These are phyloP conservation scores for Trissoscelio sp. DNA, from an alignment of 2,888 invertebrate genomes.

Conservation along the genomic window DNA sequence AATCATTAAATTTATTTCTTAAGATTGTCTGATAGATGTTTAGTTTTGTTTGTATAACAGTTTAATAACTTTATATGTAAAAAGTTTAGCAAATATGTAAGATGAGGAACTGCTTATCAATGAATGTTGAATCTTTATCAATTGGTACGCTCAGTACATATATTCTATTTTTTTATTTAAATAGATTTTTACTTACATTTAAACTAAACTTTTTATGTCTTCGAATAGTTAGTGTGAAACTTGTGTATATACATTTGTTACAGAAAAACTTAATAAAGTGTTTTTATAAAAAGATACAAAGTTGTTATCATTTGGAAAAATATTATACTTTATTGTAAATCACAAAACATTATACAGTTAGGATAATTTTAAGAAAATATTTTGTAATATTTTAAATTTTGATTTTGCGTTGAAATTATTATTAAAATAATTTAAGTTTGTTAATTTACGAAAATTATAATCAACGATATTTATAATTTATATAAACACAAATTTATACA, in stretches of 20 bases:
- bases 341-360: too few relatives aligned
- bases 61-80: background rate
- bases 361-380: too few relatives aligned
- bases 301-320: background rate
- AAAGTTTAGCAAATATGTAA: background rate
- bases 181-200: background rate
- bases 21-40: too few relatives aligned
- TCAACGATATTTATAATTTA: too few relatives aligned
- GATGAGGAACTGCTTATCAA: background rate
- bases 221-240: background rate
- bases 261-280: background rate
- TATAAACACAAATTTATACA: too few relatives aligned
- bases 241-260: constrained; percentile 29
- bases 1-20: too few relatives aligned
- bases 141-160: background rate
- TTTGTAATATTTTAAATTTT: too few relatives aligned
- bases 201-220: constrained; percentile 4
- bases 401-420: too few relatives aligned
- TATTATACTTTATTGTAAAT: too few relatives aligned
- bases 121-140: background rate
- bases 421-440: too few relatives aligned
- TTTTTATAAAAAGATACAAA: background rate
- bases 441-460: too few relatives aligned
- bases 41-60: too few relatives aligned
- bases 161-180: constrained; percentile 6